Evolutionary conservation across 2,797 vertebrate species (phyloP), one percentile per base, ranked within the genome.

Genomic region (Dryobates pubescens): DNA sequence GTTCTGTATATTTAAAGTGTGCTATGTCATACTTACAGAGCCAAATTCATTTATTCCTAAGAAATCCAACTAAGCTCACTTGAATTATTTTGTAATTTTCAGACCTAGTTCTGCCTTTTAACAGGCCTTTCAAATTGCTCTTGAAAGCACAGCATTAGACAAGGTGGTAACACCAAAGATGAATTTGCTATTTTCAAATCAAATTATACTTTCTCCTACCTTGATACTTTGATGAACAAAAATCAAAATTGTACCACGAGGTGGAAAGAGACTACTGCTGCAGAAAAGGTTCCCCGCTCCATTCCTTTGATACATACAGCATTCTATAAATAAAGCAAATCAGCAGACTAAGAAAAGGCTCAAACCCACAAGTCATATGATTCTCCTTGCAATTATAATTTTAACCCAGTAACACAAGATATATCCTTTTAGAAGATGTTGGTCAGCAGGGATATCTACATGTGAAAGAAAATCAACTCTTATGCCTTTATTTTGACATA

Each of bases 1-100:
- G 34, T 79, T 88, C 79, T 90, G 51, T 79, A 64, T 82, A 92
- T 72, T 91, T 72, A 24, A 91, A 95, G 68, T 75, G 76, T 38
- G n/a, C 57, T 67, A 57, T 76, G 53, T 86, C 86, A 94, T 91
- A 78, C 67, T 75, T 45, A 81, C 9, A 76, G 38, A 88, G 58
- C 74, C 77, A 91, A 96, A 94, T 76, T 88, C 45, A 93, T 88
- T 91, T 93, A 91, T 74, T 94, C 73, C 38, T 63, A 78, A 92
- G 74, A 30, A 94, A 95, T 70, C 57, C 82, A 82, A 22, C 41
- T 72, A 68, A 89, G 38, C 53, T 91, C 61, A 61, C 80, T 71
- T 71, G 71, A 89, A 86, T 64, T 49, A 62, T 45, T 89, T 67
- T 36, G 24, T 58, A 84, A 95, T 61, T 92, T 45, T 68, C 77